These are phyloP conservation scores for Colletes gigas DNA, from an alignment of 1,140 invertebrate species.

Conservation along the genomic window DNA sequence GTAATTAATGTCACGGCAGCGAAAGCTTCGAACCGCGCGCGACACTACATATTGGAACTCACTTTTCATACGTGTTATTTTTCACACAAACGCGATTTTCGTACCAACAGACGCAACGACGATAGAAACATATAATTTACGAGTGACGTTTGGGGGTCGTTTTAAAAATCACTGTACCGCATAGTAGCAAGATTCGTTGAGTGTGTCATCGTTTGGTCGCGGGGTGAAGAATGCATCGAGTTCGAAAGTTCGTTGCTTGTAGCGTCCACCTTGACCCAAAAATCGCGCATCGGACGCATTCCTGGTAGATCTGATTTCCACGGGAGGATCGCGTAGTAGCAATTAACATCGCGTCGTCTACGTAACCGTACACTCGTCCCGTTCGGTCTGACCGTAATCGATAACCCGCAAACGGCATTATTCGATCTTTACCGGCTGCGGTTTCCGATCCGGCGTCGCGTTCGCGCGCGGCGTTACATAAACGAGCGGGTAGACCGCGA, in stretches of 20 bases:
- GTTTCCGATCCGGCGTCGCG: not conserved
- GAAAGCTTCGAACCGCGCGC: not conserved
- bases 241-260: not conserved
- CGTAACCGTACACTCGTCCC: not conserved
- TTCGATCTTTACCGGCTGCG: conserved; percentile 13
- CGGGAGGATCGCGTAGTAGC: not conserved
- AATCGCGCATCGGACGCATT: not conserved
- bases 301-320: not conserved
- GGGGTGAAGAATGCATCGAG: too few species aligned
- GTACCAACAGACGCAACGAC: too few species aligned
- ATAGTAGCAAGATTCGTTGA: too few species aligned
- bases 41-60: not conserved
- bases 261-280: conserved; percentile 1
- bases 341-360: not conserved
- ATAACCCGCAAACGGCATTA: conserved; percentile 10
- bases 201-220: too few species aligned
- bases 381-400: not conserved
- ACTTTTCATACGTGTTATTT: too few species aligned
- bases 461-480: conserved; percentile 4
- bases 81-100: too few species aligned
- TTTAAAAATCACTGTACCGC: too few species aligned
- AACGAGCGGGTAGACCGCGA: conserved; percentile 6
- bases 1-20: not conserved
- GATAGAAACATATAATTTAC: too few species aligned
- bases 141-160: too few species aligned